Conservation (phyloP, 1,140 invertebrate genomes). For the Penaeus indicus region DNA sequence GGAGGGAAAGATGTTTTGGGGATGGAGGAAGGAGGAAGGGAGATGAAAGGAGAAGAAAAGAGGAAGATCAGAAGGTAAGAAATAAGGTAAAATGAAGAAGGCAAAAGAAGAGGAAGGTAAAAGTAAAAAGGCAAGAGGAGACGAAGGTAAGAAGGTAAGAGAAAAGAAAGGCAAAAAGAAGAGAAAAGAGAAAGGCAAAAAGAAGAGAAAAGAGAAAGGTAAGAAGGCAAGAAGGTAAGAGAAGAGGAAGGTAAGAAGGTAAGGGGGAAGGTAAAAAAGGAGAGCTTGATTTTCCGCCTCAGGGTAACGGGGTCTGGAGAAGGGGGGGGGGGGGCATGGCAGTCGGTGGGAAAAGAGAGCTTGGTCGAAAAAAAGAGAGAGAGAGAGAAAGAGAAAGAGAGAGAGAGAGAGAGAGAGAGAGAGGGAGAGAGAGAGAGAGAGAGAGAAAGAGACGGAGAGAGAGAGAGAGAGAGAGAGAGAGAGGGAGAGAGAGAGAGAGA, state of each 20-base stretch:
- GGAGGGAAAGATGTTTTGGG: no score
- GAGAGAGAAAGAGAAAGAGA: neutral
- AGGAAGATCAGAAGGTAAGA: no score
- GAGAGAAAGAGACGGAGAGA: constrained; percentile 8
- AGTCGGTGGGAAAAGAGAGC: neutral
- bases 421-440: neutral
- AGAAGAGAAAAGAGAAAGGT: no score
- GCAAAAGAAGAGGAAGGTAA: no score
- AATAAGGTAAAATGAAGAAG: no score
- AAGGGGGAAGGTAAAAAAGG: no score
- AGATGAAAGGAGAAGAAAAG: neutral
- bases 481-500: constrained; percentile 1
- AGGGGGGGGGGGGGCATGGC: neutral
- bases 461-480: constrained; percentile 20
- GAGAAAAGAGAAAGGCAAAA: no score
- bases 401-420: neutral
- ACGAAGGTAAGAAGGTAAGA: no score
- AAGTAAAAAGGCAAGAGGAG: no score
- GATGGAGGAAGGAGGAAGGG: neutral
- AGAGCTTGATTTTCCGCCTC: constrained; percentile 1
- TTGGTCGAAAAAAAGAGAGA: neutral
- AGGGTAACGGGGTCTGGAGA: neutral
- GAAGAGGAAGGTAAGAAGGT: no score
- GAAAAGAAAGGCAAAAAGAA: no score
- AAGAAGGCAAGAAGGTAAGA: no score